Conservation (phyloP, 92 coral and sea anemone species). For the Parazoanthus swiftii region DNA sequence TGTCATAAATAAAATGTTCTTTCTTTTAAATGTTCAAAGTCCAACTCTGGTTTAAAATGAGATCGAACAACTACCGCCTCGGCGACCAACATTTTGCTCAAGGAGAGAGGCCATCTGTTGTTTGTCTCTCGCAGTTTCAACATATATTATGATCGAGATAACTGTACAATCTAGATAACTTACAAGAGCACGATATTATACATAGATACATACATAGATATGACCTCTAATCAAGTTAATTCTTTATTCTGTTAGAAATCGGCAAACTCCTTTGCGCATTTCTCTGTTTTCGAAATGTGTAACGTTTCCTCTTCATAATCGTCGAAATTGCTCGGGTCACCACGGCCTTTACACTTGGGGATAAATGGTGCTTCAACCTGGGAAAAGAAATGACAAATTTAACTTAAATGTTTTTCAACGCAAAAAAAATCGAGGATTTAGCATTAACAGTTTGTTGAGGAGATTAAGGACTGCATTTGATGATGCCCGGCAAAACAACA, state of each 20-base stretch:
- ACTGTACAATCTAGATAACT: slow-evolving; percentile 49
- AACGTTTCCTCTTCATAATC: slow-evolving; percentile 98
- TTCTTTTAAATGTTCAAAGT: slow-evolving; percentile 44
- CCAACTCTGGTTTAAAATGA: slow-evolving; percentile 42
- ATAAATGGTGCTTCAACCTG: slow-evolving; percentile 99
- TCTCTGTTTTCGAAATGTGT: slow-evolving; percentile 91
- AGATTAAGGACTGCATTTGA: too few relatives aligned
- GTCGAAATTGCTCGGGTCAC: slow-evolving; percentile 98
- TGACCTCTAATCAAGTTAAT: slow-evolving; percentile 37
- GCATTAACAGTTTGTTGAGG: too few relatives aligned
- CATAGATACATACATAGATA: slow-evolving; percentile 42
- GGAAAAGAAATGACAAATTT: background rate
- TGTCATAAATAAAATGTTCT: slow-evolving; percentile 88
- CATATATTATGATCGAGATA: slow-evolving; percentile 45
- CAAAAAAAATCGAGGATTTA: too few relatives aligned
- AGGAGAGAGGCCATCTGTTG: slow-evolving; percentile 10
- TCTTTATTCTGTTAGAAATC: slow-evolving; percentile 78
- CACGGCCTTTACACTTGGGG: slow-evolving; percentile 98
- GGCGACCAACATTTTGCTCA: slow-evolving; percentile 11
- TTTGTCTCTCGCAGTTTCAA: slow-evolving; percentile 22
- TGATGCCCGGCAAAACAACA: too few relatives aligned
- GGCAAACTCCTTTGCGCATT: slow-evolving; percentile 99
- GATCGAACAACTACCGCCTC: slow-evolving; percentile 37
- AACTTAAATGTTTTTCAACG: too few relatives aligned
- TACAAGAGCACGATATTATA: slow-evolving; percentile 37